Conservation (phyloP, 2,888 invertebrate genomes). For the Cinara cedri region DNA sequence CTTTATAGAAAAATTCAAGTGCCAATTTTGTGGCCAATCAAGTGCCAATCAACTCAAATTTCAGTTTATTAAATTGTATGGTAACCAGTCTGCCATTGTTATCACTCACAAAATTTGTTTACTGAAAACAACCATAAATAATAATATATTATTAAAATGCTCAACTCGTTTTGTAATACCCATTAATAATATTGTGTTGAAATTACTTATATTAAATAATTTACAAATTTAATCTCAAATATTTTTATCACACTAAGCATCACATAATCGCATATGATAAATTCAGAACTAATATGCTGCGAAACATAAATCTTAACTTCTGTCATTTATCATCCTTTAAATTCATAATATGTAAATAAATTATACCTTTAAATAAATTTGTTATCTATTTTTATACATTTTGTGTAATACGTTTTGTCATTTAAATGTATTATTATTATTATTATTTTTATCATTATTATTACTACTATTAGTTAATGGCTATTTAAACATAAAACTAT, state of each 20-base stretch:
- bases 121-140: not conserved
- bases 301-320: not conserved
- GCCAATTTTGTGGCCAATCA: slow-evolving; percentile 50
- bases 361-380: slow-evolving; percentile 50
- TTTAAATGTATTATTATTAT: slow-evolving; percentile 49
- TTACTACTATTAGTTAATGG: slow-evolving; percentile 37
- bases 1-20: slow-evolving; percentile 31
- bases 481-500: slow-evolving; percentile 10
- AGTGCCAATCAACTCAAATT: slow-evolving; percentile 1
- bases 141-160: slow-evolving; percentile 20
- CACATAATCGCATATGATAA: slow-evolving; percentile 32
- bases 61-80: slow-evolving; percentile 11
- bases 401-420: slow-evolving; percentile 49
- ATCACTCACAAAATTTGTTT: not conserved
- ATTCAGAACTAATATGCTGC: slow-evolving; percentile 3
- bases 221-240: not conserved
- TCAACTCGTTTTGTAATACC: slow-evolving; percentile 21
- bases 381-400: slow-evolving; percentile 56
- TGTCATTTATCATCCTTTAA: slow-evolving; percentile 27
- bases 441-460: slow-evolving; percentile 36
- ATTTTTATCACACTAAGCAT: slow-evolving; percentile 8
- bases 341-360: slow-evolving; percentile 44
- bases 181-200: slow-evolving; percentile 4
- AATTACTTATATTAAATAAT: not conserved
- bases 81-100: not conserved